phyloP scores from a whole-genome alignment of 2,888 invertebrate species.

The Eupithecia exiguata region DNA sequence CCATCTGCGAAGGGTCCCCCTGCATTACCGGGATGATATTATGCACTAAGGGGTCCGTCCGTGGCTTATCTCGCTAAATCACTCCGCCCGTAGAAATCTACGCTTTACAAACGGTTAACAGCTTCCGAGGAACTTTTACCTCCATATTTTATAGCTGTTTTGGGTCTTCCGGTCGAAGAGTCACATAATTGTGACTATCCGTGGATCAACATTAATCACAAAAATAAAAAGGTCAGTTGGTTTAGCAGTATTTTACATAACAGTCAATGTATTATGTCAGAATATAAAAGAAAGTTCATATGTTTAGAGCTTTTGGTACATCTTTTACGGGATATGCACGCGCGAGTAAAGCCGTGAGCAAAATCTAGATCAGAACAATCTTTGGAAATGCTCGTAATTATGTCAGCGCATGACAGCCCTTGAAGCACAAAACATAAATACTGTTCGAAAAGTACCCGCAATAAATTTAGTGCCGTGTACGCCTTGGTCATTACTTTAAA shows the following conservation, averaged over 20 bases:
- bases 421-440: slow-evolving; percentile 25
- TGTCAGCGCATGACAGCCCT: slow-evolving; percentile 18
- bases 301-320: neutral
- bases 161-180: slow-evolving; percentile 48
- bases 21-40: slow-evolving; percentile 82
- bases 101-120: slow-evolving; percentile 61
- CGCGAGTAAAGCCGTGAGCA: neutral
- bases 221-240: neutral
- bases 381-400: slow-evolving; percentile 26
- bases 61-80: slow-evolving; percentile 79
- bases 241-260: neutral
- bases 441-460: slow-evolving; percentile 15
- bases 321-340: neutral
- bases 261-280: neutral
- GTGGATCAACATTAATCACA: slow-evolving; percentile 31
- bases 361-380: slow-evolving; percentile 29
- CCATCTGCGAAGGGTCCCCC: slow-evolving; percentile 80
- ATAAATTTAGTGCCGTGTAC: slow-evolving; percentile 25
- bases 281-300: neutral
- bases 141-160: slow-evolving; percentile 49
- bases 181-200: slow-evolving; percentile 37
- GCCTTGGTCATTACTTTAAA: slow-evolving; percentile 18
- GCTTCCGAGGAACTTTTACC: slow-evolving; percentile 62
- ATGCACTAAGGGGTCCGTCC: slow-evolving; percentile 80
- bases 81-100: slow-evolving; percentile 64